A percentile compares a stretch with the other conserved stretches of the same genome.
phyloP scores from a whole-genome alignment of 2,888 invertebrate genomes.

The Acanthosepion lycidas region DNA sequence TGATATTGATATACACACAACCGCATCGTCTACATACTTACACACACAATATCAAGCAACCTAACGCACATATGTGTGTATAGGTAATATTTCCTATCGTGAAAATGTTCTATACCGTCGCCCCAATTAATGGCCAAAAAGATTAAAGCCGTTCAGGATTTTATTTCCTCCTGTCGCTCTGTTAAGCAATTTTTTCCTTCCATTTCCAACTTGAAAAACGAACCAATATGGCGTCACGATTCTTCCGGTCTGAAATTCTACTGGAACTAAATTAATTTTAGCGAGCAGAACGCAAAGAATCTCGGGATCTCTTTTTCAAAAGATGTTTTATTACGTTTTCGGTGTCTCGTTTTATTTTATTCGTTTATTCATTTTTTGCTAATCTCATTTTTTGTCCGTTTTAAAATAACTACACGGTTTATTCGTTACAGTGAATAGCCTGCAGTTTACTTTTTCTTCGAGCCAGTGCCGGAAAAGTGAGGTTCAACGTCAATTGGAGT shows the following conservation, averaged over 20 bases:
- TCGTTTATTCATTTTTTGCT: neutral
- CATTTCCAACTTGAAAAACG: neutral
- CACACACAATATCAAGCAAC: neutral
- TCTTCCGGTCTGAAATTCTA: neutral
- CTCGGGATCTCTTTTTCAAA: neutral
- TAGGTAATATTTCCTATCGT: neutral
- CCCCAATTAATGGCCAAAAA: neutral
- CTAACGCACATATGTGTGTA: neutral
- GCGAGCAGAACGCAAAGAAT: slow-evolving; percentile 6
- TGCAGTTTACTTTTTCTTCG: neutral
- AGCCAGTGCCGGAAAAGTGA: slow-evolving; percentile 11
- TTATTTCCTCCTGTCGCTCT: slow-evolving; percentile 20
- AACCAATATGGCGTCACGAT: slow-evolving; percentile 33
- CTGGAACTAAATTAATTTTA: slow-evolving; percentile 21
- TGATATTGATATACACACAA: neutral
- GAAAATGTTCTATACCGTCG: neutral
- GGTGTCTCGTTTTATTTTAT: neutral
- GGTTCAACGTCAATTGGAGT: neutral
- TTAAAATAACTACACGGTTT: neutral
- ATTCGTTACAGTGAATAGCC: neutral
- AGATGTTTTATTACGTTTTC: neutral
- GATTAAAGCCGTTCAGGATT: neutral
- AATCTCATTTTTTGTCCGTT: neutral
- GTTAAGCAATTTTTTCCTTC: slow-evolving; percentile 11
- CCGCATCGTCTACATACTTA: neutral